A percentile compares a stretch with the other conserved stretches of the same genome.
Evolutionary conservation across 2,888 invertebrate species (phyloP).

Genomic region (Argyresthia albistria): DNA sequence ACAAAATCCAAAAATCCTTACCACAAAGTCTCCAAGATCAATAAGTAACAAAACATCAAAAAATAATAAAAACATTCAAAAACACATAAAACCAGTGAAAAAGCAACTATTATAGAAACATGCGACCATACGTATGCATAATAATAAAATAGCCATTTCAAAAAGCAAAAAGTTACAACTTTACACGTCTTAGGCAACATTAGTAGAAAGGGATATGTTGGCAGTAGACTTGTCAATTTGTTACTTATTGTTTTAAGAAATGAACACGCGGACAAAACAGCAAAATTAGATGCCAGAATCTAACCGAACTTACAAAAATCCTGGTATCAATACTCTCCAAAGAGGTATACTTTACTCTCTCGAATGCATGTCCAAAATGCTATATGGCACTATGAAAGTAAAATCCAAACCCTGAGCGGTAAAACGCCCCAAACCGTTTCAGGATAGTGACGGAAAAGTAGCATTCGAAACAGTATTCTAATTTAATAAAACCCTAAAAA

Average conservation of each 20-base stretch:
- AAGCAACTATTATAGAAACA: too few species aligned
- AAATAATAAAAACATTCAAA: not conserved
- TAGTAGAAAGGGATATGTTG: not conserved
- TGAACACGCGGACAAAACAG: constrained; percentile 26
- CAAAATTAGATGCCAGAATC: constrained; percentile 27
- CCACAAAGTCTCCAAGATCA: not conserved
- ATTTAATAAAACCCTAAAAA: not conserved
- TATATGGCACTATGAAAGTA: not conserved
- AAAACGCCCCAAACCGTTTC: too few species aligned
- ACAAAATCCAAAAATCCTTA: not conserved
- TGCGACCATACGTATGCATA: too few species aligned
- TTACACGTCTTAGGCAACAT: too few species aligned
- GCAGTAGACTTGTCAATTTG: too few species aligned
- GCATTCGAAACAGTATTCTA: too few species aligned
- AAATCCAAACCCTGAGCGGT: not conserved
- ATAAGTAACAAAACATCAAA: not conserved
- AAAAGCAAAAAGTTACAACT: too few species aligned
- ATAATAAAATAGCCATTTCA: too few species aligned
- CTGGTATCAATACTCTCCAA: constrained; percentile 36
- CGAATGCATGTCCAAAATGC: not conserved
- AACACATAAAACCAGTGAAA: too few species aligned
- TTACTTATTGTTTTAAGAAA: too few species aligned
- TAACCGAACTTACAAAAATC: constrained; percentile 39
- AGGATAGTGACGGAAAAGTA: too few species aligned
- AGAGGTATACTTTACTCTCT: constrained; percentile 8